These are phyloP conservation scores for Hyperoplus lanceolatus DNA, from an alignment of 2,797 vertebrate genomes.

Conservation along the genomic window DNA sequence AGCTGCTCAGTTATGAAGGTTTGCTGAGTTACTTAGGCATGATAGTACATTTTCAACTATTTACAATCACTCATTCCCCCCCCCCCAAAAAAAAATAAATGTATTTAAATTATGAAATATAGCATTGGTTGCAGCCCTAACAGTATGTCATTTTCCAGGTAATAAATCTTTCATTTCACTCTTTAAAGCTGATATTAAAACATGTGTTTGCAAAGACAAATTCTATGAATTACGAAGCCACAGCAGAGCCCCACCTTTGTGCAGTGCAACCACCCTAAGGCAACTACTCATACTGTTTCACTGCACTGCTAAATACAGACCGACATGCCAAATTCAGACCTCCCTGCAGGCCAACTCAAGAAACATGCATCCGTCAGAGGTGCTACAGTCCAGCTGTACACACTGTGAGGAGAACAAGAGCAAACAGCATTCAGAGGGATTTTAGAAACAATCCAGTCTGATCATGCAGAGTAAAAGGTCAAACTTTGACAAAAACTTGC, in stretches of 20 bases:
- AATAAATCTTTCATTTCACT: not conserved
- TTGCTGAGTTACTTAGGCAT: not conserved
- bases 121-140: not conserved
- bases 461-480: slow-evolving; percentile 76
- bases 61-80: not conserved
- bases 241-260: slow-evolving; percentile 6
- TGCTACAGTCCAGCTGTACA: slow-evolving; percentile 11
- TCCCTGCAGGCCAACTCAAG: slow-evolving; percentile 51
- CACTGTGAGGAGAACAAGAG: slow-evolving; percentile 22
- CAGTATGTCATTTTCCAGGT: not conserved
- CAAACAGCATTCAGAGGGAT: slow-evolving; percentile 28
- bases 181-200: not conserved
- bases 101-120: not conserved
- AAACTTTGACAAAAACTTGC: slow-evolving; percentile 77
- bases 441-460: slow-evolving; percentile 42
- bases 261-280: slow-evolving; percentile 28
- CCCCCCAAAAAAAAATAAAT: not conserved
- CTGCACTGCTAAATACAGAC: slow-evolving; percentile 58
- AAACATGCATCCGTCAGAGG: slow-evolving; percentile 63
- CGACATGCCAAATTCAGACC: slow-evolving; percentile 58
- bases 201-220: not conserved
- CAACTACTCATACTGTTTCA: slow-evolving; percentile 27
- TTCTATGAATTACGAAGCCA: slow-evolving; percentile 8
- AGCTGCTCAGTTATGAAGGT: not conserved
- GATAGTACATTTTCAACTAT: not conserved